Conservation (phyloP, 37 sponge, comb jelly and placozoan species). For the Mnemiopsis leidyi region DNA sequence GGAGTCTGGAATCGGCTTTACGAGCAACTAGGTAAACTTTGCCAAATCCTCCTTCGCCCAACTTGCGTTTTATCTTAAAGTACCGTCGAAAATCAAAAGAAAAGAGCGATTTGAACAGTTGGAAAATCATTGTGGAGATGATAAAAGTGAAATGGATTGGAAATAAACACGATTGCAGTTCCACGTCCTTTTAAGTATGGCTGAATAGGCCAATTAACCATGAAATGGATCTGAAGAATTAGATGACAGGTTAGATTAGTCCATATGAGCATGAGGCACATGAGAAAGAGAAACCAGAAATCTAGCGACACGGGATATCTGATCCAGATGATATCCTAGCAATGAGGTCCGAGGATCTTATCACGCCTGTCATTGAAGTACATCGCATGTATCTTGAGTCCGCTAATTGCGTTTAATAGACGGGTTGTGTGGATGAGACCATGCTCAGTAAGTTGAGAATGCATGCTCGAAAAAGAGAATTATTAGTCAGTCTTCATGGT, state of each 20-base stretch:
- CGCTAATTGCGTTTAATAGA: no score
- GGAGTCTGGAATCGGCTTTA: not conserved
- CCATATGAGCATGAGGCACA: no score
- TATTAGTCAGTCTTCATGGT: no score
- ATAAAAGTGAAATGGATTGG: not conserved
- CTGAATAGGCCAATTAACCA: not conserved
- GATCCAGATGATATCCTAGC: no score
- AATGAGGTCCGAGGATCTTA: no score
- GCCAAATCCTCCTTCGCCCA: slow-evolving; percentile 49
- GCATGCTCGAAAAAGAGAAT: no score
- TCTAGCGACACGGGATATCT: no score
- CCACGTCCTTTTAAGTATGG: not conserved
- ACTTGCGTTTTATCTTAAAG: slow-evolving; percentile 11
- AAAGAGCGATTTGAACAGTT: slow-evolving; percentile 20
- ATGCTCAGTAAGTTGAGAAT: no score
- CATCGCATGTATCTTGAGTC: no score
- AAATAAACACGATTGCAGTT: not conserved
- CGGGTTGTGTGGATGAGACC: no score
- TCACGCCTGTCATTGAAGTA: no score
- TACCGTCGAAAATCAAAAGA: not conserved
- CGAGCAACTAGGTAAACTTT: slow-evolving; percentile 55
- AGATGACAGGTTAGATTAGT: not conserved
- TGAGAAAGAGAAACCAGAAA: no score
- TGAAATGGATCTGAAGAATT: not conserved
- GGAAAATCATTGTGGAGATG: not conserved